These are phyloP conservation scores for Meloidogyne hapla DNA, from an alignment of 1,140 invertebrate genomes.

Conservation along the genomic window DNA sequence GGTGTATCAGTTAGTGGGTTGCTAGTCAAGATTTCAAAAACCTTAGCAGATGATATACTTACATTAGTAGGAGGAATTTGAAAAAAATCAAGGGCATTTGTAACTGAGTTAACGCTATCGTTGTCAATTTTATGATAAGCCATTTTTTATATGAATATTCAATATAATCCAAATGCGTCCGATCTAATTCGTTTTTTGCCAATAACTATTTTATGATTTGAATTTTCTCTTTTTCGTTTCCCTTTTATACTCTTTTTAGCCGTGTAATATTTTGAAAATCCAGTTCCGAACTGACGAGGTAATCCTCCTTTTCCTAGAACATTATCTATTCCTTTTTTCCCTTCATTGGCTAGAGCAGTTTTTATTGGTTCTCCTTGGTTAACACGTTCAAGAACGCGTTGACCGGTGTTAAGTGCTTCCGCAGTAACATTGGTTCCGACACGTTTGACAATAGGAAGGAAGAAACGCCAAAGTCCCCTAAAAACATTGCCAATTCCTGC, in stretches of 20 bases:
- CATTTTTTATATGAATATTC: conserved; percentile 4
- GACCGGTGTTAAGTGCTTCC: conserved; percentile 7
- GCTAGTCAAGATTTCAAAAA: conserved; percentile 8
- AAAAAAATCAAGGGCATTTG: conserved; percentile 11
- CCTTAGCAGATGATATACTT: conserved; percentile 1
- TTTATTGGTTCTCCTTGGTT: conserved; percentile 10
- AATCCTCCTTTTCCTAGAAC: conserved; percentile 7
- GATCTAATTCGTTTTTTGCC: conserved; percentile 7
- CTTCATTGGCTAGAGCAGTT: background rate
- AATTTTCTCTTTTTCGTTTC: no score
- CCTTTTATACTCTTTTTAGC: conserved; percentile 10
- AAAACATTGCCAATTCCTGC: conserved; percentile 18
- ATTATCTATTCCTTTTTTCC: conserved; percentile 4
- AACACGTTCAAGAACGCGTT: conserved; percentile 1
- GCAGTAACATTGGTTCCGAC: background rate
- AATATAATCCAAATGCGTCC: conserved; percentile 14
- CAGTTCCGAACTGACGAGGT: background rate
- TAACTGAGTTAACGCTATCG: background rate
- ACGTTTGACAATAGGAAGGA: conserved; percentile 1
- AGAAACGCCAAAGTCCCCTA: conserved; percentile 11
- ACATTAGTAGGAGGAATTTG: conserved; percentile 10
- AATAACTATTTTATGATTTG: background rate
- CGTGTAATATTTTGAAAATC: background rate
- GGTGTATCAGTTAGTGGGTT: conserved; percentile 7
- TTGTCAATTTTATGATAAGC: background rate